Percentiles rank a stretch among this genome's conserved stretches.
Conservation (phyloP, 1,140 invertebrate genomes). For the Neodiprion lecontei region DNA sequence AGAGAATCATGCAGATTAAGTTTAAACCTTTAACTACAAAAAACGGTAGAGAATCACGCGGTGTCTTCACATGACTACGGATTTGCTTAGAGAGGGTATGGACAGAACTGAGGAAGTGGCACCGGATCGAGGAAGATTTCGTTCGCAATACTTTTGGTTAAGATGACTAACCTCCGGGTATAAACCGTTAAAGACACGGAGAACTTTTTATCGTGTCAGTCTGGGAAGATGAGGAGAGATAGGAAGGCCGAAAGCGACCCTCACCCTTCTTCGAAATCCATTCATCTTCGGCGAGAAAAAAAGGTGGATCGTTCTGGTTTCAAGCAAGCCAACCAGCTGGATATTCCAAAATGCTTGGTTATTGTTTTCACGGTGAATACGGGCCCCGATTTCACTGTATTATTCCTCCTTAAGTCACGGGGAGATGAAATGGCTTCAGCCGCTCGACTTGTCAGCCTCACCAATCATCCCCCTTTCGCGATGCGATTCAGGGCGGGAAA, state of each 20-base stretch:
- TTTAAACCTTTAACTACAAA: too few species aligned
- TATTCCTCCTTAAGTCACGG: too few species aligned
- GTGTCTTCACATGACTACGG: neutral
- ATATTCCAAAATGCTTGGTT: conserved; percentile 34
- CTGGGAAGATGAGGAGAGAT: neutral
- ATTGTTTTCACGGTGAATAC: conserved; percentile 45
- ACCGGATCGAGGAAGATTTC: neutral
- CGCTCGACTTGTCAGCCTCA: neutral
- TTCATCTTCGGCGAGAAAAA: neutral
- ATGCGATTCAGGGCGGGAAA: neutral
- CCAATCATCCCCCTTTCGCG: neutral
- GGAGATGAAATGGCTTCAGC: too few species aligned
- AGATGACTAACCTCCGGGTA: conserved; percentile 4
- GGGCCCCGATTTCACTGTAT: conserved; percentile 25
- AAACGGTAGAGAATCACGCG: neutral
- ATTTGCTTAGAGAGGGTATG: neutral
- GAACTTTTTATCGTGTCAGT: neutral
- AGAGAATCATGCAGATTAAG: too few species aligned
- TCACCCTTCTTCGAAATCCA: neutral
- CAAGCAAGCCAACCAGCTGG: too few species aligned
- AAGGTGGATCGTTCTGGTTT: too few species aligned
- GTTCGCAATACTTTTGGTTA: conserved; percentile 4
- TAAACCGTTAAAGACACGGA: neutral
- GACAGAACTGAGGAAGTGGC: neutral
- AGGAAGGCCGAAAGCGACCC: neutral